Percentiles rank a stretch among this genome's conserved stretches.
Conservation (phyloP, 2,113 vertebrate species). For the Megaceryle torquata region DNA sequence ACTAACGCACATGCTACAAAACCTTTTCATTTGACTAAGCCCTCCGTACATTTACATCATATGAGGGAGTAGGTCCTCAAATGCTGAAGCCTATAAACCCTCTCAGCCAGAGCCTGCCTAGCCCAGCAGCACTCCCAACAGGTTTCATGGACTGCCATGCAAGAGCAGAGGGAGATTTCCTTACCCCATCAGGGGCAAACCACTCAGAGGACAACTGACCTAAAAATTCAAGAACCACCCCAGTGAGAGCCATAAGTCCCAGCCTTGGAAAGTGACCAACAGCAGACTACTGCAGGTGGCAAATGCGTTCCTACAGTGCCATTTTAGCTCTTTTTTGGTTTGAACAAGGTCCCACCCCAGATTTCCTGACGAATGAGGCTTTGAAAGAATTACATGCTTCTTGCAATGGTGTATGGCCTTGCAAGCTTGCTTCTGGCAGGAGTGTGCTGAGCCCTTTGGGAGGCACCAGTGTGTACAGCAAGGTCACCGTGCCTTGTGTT, state of each 20-base stretch:
- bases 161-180: not conserved
- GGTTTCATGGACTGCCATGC: not conserved
- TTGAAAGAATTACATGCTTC: not conserved
- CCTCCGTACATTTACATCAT: fast-evolving
- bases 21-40: not conserved
- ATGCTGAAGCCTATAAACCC: not conserved
- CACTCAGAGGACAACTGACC: not conserved
- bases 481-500: not conserved
- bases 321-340: not conserved
- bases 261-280: not conserved
- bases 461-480: not conserved
- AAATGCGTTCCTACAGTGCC: not conserved
- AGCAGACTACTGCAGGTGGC: not conserved
- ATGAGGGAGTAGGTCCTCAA: not conserved
- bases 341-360: not conserved
- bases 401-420: not conserved
- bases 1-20: not conserved
- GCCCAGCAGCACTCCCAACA: not conserved
- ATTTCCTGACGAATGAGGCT: not conserved
- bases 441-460: not conserved
- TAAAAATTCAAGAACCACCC: not conserved
- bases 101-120: not conserved
- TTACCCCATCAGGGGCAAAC: not conserved
- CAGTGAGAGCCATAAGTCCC: not conserved
- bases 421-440: not conserved